Percentiles rank a stretch among this genome's conserved stretches.
Evolutionary conservation across 2,113 vertebrate genomes (phyloP).

Genomic region (Antechinus flavipes): DNA sequence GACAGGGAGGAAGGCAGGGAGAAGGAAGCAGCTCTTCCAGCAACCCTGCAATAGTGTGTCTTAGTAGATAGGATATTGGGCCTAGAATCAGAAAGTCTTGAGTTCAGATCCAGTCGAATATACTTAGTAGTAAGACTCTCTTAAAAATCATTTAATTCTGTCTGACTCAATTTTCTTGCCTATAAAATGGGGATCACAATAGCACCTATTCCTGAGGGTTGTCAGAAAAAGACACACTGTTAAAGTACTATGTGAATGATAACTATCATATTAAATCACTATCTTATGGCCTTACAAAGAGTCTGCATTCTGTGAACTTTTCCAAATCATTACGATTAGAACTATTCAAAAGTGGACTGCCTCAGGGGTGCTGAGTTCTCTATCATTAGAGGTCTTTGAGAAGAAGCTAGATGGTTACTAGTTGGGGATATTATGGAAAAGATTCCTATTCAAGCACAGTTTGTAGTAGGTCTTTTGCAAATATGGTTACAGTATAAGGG

Average conservation of each 20-base stretch:
- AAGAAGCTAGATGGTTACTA: background rate
- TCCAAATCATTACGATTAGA: background rate
- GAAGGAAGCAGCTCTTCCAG: conserved; percentile 46
- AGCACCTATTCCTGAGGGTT: background rate
- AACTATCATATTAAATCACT: background rate
- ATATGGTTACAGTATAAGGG: background rate
- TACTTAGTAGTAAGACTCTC: background rate
- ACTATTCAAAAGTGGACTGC: background rate
- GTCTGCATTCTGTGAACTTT: background rate
- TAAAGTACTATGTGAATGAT: background rate
- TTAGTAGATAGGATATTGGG: background rate
- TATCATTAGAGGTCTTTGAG: background rate
- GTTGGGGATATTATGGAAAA: background rate
- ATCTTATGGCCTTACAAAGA: background rate
- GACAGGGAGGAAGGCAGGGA: conserved; percentile 24
- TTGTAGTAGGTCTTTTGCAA: background rate
- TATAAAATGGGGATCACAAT: background rate
- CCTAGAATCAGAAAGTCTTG: background rate
- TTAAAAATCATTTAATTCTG: background rate
- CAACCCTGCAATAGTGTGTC: background rate
- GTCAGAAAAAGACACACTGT: background rate
- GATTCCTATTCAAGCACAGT: background rate
- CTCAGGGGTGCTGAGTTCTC: background rate
- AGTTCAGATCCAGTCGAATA: background rate
- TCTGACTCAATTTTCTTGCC: background rate